These are phyloP conservation scores for Drosophila micromelanica DNA, from an alignment of 1,140 invertebrate species.

Conservation along the genomic window DNA sequence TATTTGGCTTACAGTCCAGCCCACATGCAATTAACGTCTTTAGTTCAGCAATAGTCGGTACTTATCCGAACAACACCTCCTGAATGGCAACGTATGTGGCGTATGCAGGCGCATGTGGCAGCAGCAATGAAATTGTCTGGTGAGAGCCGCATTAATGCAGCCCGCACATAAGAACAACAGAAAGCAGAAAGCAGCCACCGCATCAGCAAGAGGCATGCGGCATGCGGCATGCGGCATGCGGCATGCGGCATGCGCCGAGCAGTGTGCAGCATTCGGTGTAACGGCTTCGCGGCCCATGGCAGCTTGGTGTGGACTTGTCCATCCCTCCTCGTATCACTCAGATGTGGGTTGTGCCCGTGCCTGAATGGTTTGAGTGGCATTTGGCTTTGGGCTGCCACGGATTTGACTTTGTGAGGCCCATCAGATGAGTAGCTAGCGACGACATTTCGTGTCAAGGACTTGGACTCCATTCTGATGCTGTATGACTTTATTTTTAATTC, in stretches of 20 bases:
- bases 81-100: slow-evolving; percentile 21
- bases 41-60: slow-evolving; percentile 10
- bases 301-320: slow-evolving; percentile 8
- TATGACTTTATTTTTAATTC: slow-evolving; percentile 50
- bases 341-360: not conserved
- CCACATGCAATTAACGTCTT: slow-evolving; percentile 14
- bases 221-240: not conserved
- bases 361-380: slow-evolving; percentile 74
- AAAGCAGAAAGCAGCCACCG: slow-evolving; percentile 6
- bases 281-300: not conserved
- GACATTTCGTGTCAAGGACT: slow-evolving; percentile 75
- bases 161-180: slow-evolving; percentile 28
- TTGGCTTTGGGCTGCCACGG: slow-evolving; percentile 70
- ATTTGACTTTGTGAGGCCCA: slow-evolving; percentile 76
- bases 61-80: slow-evolving; percentile 9
- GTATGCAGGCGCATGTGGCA: slow-evolving; percentile 20
- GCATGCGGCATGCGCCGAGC: slow-evolving; percentile 13
- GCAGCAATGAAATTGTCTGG: slow-evolving; percentile 1
- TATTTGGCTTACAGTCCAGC: not conserved
- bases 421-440: slow-evolving; percentile 32
- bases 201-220: not conserved
- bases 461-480: slow-evolving; percentile 43
- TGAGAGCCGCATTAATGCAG: slow-evolving; percentile 31
- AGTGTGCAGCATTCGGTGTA: not conserved
- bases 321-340: slow-evolving; percentile 37